Percentiles rank a stretch among this genome's conserved stretches.
Evolutionary conservation across 2,888 invertebrate genomes (phyloP).

Genomic region (Orthosia gracilis): DNA sequence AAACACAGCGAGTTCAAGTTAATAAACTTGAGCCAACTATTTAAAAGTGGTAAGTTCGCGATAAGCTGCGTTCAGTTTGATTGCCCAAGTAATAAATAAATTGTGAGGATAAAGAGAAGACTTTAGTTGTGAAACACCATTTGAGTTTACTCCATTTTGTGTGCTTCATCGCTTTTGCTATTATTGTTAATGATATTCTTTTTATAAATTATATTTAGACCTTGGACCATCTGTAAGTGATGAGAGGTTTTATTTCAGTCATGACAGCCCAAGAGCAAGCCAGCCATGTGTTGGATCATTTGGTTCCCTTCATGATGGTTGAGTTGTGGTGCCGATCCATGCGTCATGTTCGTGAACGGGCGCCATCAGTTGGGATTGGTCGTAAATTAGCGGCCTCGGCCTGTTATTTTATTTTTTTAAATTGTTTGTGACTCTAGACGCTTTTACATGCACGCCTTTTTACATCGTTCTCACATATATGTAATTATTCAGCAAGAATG

Average conservation of each 20-base stretch:
- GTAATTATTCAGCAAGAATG: too few species aligned
- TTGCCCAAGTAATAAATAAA: constrained; percentile 12
- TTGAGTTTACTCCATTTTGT: background rate
- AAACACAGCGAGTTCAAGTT: constrained; percentile 14
- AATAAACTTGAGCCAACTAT: constrained; percentile 45
- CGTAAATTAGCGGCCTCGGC: too few species aligned
- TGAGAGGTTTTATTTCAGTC: constrained; percentile 30
- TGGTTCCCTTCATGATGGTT: too few species aligned
- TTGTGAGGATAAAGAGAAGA: constrained; percentile 3
- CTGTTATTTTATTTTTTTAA: too few species aligned
- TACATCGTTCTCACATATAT: too few species aligned
- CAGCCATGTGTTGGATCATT: too few species aligned
- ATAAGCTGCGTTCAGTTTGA: constrained; percentile 30
- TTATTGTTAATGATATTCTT: background rate
- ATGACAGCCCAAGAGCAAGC: background rate
- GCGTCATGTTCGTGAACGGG: too few species aligned
- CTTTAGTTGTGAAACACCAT: background rate
- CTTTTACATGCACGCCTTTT: too few species aligned
- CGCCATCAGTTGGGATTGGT: too few species aligned
- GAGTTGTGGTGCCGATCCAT: too few species aligned
- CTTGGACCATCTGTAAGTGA: background rate
- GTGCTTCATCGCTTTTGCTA: background rate
- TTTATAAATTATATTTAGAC: too few species aligned
- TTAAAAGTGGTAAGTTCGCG: constrained; percentile 36
- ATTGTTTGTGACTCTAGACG: too few species aligned